Evolutionary conservation across 64 coral and sea anemone species (phyloP).

Genomic region (Montipora capricornis): DNA sequence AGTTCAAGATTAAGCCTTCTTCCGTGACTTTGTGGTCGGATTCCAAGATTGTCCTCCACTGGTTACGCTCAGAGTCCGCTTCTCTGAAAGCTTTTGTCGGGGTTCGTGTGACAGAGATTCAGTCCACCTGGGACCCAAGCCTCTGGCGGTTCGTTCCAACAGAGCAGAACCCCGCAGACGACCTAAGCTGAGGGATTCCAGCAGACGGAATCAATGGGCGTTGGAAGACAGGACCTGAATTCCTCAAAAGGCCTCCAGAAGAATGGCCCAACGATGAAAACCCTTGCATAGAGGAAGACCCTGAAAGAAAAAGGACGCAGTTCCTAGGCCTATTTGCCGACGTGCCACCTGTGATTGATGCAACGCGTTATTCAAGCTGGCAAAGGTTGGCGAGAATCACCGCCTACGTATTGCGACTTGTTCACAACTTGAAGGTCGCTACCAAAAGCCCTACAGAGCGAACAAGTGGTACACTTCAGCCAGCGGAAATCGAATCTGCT

Average conservation of each 20-base stretch:
- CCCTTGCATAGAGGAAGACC: too few species aligned
- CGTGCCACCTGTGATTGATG: too few species aligned
- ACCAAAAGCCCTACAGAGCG: too few species aligned
- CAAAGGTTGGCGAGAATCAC: too few species aligned
- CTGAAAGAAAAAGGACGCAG: too few species aligned
- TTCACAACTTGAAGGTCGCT: too few species aligned
- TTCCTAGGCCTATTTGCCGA: too few species aligned
- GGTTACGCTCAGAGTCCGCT: conserved; percentile 18
- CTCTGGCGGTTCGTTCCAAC: conserved; percentile 30
- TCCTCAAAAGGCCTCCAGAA: conserved; percentile 1
- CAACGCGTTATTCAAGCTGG: too few species aligned
- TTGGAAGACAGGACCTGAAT: conserved; percentile 28
- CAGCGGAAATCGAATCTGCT: conserved; percentile 27
- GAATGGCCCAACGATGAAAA: conserved; percentile 21
- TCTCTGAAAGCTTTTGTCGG: conserved; percentile 35
- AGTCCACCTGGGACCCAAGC: not conserved
- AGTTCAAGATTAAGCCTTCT: conserved; percentile 25
- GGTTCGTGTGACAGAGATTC: conserved; percentile 47
- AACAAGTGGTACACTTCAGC: not conserved
- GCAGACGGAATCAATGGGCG: conserved; percentile 12
- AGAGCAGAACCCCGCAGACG: conserved; percentile 32
- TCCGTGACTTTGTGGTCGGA: conserved; percentile 30
- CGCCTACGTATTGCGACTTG: too few species aligned
- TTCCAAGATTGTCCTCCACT: conserved; percentile 22
- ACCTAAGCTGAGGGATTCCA: conserved; percentile 21